These are phyloP conservation scores for Ctenicera cuprea DNA, from an alignment of 2,888 invertebrate genomes.

Conservation along the genomic window DNA sequence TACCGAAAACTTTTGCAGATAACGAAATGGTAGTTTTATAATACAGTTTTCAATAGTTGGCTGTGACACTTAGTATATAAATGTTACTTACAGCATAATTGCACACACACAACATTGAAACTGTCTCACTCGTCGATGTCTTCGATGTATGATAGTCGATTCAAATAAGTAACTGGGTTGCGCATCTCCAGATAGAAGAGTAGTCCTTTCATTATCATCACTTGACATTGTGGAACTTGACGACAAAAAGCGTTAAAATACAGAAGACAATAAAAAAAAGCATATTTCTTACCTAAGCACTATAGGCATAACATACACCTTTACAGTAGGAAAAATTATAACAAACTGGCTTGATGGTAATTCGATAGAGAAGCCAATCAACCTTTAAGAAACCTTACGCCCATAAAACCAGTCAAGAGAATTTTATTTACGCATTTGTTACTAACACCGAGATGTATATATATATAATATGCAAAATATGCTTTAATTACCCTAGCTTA, in stretches of 20 bases:
- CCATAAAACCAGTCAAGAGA: conserved; percentile 30
- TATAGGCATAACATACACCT: conserved; percentile 2
- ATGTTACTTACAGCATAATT: conserved; percentile 81
- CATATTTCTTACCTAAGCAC: too few relatives aligned
- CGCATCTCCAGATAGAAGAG: conserved; percentile 70
- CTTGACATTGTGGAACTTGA: conserved; percentile 24
- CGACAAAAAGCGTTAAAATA: too few relatives aligned
- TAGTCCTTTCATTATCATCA: conserved; percentile 72
- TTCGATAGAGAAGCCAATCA: conserved; percentile 65
- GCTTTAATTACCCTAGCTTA: too few relatives aligned
- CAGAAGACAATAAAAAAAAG: too few relatives aligned
- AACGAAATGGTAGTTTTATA: too few relatives aligned
- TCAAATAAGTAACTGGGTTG: conserved; percentile 76
- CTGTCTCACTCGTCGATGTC: conserved; percentile 74
- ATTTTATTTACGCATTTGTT: conserved; percentile 9
- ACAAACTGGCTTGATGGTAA: conserved; percentile 54
- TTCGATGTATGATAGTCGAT: conserved; percentile 72
- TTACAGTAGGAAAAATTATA: conserved; percentile 12
- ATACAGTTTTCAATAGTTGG: too few relatives aligned
- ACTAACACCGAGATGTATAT: too few relatives aligned
- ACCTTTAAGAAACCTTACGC: conserved; percentile 54
- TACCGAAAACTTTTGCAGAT: too few relatives aligned
- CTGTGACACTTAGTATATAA: too few relatives aligned
- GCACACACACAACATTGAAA: conserved; percentile 85
- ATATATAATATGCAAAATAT: too few relatives aligned